Base-by-base conservation (phyloP, 1,140 invertebrate species). In the Capitella teleta region DNA sequence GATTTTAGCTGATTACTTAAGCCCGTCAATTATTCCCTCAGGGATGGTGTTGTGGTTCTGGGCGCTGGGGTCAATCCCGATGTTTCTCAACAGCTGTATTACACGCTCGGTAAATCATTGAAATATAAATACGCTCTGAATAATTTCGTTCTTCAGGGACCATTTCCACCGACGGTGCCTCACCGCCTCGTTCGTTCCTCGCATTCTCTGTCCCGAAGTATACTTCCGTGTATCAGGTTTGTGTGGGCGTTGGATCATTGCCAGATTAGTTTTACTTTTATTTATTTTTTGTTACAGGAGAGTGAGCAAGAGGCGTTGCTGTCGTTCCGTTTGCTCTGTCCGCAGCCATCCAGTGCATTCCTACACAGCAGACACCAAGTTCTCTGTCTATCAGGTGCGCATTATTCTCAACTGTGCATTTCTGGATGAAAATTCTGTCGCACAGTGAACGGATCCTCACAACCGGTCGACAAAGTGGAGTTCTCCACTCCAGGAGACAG, bases 11-110 rank as follows among this genome's bases (percentile, higher is more conserved):
- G n/a, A n/a, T n/a, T n/a, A n/a, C n/a, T n/a, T n/a, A n/a, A n/a
- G n/a, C n/a, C n/a, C n/a, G n/a, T n/a, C n/a, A n/a, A 46, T 6
- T 48, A n/a, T 46, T 28, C 57, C 1, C 76, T 71, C 50, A 78
- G 80, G 21, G 78, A 79, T 28, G 79, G 79, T 12, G 72, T 87
- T 23, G 76, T 87, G 45, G 62, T 91, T 44, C 73, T 91, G 10
- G 78, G 81, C 38, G 84, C 84, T 16, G 82, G 81, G 21, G 75
- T 82, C 14, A 82, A 83, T 63, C 66, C 76, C 2, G 77, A 80
- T 10, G 66, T 79, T 36, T 78, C 79, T 14, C 74, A 77, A 2
- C 78, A 81, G 57, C 74, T 85, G 47, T 74, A 81, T 59, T 84
- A 83, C 70, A 83, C 81, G 21, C 61, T 86, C 41, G 79, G 80